Evolutionary conservation across 2,888 invertebrate genomes (phyloP).

Genomic region (Rhingia campestris): DNA sequence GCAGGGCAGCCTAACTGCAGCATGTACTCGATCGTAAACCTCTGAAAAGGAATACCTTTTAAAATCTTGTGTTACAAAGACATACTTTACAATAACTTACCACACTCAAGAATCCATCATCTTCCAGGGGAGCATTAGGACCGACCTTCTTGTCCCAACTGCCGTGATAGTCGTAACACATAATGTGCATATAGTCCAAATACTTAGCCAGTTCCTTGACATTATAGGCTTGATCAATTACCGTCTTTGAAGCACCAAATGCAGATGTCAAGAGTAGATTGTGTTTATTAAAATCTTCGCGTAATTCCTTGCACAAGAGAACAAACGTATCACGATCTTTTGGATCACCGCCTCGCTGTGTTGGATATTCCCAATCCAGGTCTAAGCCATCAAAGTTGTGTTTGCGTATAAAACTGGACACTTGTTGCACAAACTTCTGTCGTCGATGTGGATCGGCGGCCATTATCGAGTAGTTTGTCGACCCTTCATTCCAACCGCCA

Average conservation of each 20-base stretch:
- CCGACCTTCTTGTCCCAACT: conserved; percentile 90
- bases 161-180: conserved; percentile 96
- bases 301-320: conserved; percentile 89
- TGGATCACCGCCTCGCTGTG: conserved; percentile 88
- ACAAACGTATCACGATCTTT: conserved; percentile 91
- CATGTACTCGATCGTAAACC: conserved; percentile 90
- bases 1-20: conserved; percentile 88
- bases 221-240: conserved; percentile 91
- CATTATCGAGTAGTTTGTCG: conserved; percentile 84
- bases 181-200: conserved; percentile 90
- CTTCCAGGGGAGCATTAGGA: conserved; percentile 90
- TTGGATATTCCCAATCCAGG: conserved; percentile 93
- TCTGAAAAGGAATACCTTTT: conserved; percentile 83
- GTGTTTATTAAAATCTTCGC: conserved; percentile 87
- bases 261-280: conserved; percentile 91
- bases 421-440: conserved; percentile 87
- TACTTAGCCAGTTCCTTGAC: conserved; percentile 87
- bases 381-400: conserved; percentile 82
- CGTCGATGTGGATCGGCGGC: conserved; percentile 87
- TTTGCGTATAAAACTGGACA: conserved; percentile 85
- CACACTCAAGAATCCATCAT: conserved; percentile 85
- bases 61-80: background rate
- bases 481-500: conserved; percentile 96
- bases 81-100: conserved; percentile 83
- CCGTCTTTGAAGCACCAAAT: conserved; percentile 89